Percentiles rank a stretch among this genome's conserved stretches.
Evolutionary conservation across 2,888 invertebrate species (phyloP).

Genomic region (Hypercompe scribonia): DNA sequence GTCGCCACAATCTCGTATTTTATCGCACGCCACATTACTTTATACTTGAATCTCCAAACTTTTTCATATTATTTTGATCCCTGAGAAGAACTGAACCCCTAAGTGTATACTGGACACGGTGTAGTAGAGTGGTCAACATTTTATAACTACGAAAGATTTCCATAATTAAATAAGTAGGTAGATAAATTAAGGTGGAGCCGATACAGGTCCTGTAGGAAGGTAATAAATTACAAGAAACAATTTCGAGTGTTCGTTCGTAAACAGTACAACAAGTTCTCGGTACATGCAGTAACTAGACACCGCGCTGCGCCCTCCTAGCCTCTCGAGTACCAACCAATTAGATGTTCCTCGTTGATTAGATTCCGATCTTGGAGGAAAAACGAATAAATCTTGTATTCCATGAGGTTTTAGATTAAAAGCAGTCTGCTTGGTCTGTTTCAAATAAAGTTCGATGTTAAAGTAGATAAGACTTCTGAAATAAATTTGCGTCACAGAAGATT

Average conservation of each 20-base stretch:
- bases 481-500: background rate
- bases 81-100: no score
- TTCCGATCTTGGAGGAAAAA: conserved; percentile 9
- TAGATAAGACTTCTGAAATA: background rate
- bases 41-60: no score
- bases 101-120: no score
- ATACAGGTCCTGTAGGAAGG: background rate
- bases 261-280: background rate
- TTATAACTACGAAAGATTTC: no score
- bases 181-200: background rate
- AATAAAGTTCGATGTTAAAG: background rate
- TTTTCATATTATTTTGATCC: no score
- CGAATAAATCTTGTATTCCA: conserved; percentile 6
- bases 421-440: background rate
- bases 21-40: no score
- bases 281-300: background rate
- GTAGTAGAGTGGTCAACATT: no score
- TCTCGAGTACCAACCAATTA: conserved; percentile 37
- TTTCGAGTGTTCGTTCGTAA: background rate
- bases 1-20: no score
- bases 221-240: conserved; percentile 5
- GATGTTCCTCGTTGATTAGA: conserved; percentile 34
- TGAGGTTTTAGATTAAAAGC: conserved; percentile 3
- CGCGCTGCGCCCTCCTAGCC: background rate
- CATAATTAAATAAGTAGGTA: no score